Percentiles rank a stretch among this genome's conserved stretches.
These are phyloP conservation scores for Podarcis lilfordi DNA, from an alignment of 2,797 vertebrate genomes.

Conservation along the genomic window DNA sequence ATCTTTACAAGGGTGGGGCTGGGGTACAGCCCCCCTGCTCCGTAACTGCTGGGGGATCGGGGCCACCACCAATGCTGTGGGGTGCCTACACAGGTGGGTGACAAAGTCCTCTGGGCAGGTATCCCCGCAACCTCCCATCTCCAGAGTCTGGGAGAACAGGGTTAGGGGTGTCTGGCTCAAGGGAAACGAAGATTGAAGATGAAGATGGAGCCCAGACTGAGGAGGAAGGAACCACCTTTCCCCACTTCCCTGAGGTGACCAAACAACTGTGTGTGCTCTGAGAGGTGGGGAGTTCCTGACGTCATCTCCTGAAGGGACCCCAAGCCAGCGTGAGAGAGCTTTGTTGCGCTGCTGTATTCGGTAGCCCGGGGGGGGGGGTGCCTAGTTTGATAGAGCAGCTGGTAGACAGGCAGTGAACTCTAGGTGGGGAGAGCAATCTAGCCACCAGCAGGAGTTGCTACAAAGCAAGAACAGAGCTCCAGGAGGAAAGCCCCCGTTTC, in stretches of 20 bases:
- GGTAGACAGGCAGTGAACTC: not conserved
- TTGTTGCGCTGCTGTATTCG: not conserved
- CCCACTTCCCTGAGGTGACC: no score
- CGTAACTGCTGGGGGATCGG: not conserved
- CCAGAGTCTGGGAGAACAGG: not conserved
- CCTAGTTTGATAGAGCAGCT: not conserved
- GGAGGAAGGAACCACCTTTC: not conserved
- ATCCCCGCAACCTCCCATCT: fast-evolving
- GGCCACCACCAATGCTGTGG: not conserved
- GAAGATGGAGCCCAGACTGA: no score
- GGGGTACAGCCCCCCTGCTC: no score
- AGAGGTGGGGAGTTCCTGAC: no score
- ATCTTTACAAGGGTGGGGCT: no score
- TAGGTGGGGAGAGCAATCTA: no score
- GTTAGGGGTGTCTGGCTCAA: not conserved
- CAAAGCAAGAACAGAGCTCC: not conserved
- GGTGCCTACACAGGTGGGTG: not conserved
- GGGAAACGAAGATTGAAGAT: no score
- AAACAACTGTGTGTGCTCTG: no score
- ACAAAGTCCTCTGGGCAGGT: not conserved
- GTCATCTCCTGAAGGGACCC: no score
- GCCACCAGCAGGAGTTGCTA: no score
- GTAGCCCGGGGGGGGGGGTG: not conserved
- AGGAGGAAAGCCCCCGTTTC: not conserved
- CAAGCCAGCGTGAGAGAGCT: not conserved